These are phyloP conservation scores for Lithophane ornitopus DNA, from an alignment of 2,888 invertebrate species.

Conservation along the genomic window DNA sequence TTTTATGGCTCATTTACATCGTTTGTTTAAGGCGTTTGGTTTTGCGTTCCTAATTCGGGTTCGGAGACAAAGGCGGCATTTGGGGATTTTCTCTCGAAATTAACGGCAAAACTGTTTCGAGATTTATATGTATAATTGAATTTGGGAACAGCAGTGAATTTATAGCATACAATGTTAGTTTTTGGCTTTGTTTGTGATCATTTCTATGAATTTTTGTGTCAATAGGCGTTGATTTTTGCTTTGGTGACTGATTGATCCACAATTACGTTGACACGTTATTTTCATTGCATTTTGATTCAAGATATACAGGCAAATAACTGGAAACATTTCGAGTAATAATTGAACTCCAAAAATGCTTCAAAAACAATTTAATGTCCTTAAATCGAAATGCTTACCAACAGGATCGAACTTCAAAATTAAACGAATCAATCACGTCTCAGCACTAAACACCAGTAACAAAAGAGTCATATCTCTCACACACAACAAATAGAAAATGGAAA, in stretches of 20 bases:
- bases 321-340: not conserved
- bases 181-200: not conserved
- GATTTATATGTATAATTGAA: conserved; percentile 46
- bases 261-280: not conserved
- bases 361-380: not conserved
- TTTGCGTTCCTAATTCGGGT: conserved; percentile 57
- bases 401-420: conserved; percentile 1
- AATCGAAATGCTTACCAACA: not conserved
- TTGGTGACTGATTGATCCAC: not conserved
- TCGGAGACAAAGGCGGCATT: conserved; percentile 60
- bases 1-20: conserved; percentile 65
- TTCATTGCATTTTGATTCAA: not conserved
- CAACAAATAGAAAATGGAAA: conserved; percentile 20
- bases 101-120: conserved; percentile 24
- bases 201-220: not conserved
- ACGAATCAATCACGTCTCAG: not conserved
- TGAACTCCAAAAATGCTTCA: not conserved
- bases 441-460: not conserved
- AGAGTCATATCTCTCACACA: not conserved
- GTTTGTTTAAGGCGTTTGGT: conserved; percentile 64
- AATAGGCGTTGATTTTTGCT: not conserved
- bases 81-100: conserved; percentile 49
- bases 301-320: not conserved
- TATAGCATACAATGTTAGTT: not conserved
- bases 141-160: conserved; percentile 20